Evolutionary conservation across 2,888 invertebrate genomes (phyloP), one percentile per base, ranked within the genome.

Genomic region (Arctia plantaginis): DNA sequence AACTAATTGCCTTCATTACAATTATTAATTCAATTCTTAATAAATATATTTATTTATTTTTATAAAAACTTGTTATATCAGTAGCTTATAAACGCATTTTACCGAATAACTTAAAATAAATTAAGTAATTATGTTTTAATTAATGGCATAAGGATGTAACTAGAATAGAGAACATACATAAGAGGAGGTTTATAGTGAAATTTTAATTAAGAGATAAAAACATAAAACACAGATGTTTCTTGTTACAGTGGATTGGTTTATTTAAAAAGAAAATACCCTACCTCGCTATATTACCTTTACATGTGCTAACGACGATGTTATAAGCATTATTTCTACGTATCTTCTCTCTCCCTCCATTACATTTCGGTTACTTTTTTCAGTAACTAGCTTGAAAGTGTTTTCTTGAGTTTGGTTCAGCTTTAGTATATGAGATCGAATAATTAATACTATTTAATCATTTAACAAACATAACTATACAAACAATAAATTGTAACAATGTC

Each of bases 41-140:
- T 62, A 15, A 30, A 13, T 59, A 27, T 59, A 59, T 27, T n/a
- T 1, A 62, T 62, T 62, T 62, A 62, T 30, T 62, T 30, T 30
- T 15, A 62, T 62, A 62, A 62, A 62, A 62, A 62, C 27, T 62
- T 27, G 59, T 62, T 30, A 1, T 30, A 30, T 30, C 15, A 27
- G 59, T 62, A 30, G 30, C 30, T 30, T 30, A 27, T 62, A 30
- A 30, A 30, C 30, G 30, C 30, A 30, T 30, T 62, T 30, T 27
- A 13, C 4, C 0, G 13, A 59, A 59, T 59, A 59, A 27, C 59
- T 27, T 62, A 18, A 15, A 62, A 62, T 30, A 15, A 30, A 62
- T 30, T 30, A 62, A 62, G 27, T 62, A 62, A 62, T 62, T 30
- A 62, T 62, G 59, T 27, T 62, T 62, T 15, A 62, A 62, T 59